phyloP scores from a whole-genome alignment of 2,797 vertebrate genomes.

The Pseudotriccus pelzelni region DNA sequence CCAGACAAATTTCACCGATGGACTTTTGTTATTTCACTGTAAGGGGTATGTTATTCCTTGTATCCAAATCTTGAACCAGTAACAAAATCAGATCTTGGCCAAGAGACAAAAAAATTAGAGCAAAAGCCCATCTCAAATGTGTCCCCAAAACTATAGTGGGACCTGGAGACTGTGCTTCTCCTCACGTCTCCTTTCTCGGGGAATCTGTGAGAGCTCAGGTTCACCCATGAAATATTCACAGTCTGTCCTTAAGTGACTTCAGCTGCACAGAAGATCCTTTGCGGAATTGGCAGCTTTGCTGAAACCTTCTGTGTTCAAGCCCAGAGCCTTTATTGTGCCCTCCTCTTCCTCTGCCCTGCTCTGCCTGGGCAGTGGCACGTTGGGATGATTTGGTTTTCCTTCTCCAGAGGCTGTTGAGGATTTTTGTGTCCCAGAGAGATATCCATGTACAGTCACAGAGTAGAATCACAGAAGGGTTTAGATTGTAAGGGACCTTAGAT shows the following conservation, averaged over 20 bases:
- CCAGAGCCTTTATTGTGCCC: neutral
- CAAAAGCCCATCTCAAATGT: neutral
- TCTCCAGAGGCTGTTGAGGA: neutral
- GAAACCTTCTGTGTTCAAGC: neutral
- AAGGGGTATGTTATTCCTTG: neutral
- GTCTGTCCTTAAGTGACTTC: conserved; percentile 52
- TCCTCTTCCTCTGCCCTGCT: neutral
- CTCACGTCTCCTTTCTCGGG: neutral
- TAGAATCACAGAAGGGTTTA: neutral
- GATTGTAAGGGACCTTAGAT: neutral
- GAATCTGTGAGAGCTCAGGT: conserved; percentile 17
- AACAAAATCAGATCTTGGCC: neutral
- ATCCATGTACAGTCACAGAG: neutral
- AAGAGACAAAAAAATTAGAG: neutral
- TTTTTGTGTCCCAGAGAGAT: neutral
- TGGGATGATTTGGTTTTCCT: neutral
- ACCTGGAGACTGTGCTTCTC: neutral
- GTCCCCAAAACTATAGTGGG: conserved; percentile 13
- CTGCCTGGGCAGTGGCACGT: accelerated
- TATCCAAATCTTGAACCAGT: neutral
- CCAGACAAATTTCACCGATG: neutral
- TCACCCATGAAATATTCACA: conserved; percentile 44
- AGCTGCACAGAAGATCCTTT: neutral
- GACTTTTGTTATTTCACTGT: neutral
- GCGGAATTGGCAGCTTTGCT: neutral